Base-by-base conservation (phyloP, 2,888 invertebrate species). In the Campoplex capitator region DNA sequence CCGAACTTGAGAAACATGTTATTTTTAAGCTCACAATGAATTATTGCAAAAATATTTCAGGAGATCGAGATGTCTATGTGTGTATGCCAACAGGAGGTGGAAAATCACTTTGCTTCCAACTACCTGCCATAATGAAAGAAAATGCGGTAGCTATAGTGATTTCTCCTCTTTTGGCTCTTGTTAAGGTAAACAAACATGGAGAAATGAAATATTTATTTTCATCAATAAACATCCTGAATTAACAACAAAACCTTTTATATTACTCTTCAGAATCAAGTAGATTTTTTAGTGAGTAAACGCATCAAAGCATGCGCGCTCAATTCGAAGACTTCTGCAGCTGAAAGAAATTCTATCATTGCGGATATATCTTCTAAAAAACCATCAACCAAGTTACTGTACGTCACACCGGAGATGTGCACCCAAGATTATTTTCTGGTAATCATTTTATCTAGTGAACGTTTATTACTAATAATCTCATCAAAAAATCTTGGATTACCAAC, bases 11-110 rank as follows among this genome's bases (percentile, higher is more conserved):
- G 32, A 6, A 32, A 62, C 62, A 2, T 62, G 16, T 62, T 1
- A 16, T 9, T 62, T 32, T 32, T 3, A 16, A 32, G 28, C 11
- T n/a, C 2, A 32, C 32, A 16, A 11, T 62, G 32, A 62, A 58
- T 58, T 13, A 32, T 28, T 13, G 58, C 28, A 58, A 18, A 67
- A n/a, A 51, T 28, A 88, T 68, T 95, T 95, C 93, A 98, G 98
- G 97, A 90, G 96, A 97, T 90, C 96, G 97, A 91, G 99, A 99
- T 96, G 98, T 99, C 0, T 98, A 98, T 93, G 97, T 99, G 16
- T 99, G 98, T 88, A 99, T 99, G 99, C 99, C 99, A 1, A 99
- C 99, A 7, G 99, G 99, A 23, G 97, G 98, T 56, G 99, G 99
- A 58, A 99, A 99, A 95, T 99, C 99, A 0, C 95, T 99, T 32